Conservation (phyloP, 1,140 invertebrate genomes). For the Theocolax elegans region DNA sequence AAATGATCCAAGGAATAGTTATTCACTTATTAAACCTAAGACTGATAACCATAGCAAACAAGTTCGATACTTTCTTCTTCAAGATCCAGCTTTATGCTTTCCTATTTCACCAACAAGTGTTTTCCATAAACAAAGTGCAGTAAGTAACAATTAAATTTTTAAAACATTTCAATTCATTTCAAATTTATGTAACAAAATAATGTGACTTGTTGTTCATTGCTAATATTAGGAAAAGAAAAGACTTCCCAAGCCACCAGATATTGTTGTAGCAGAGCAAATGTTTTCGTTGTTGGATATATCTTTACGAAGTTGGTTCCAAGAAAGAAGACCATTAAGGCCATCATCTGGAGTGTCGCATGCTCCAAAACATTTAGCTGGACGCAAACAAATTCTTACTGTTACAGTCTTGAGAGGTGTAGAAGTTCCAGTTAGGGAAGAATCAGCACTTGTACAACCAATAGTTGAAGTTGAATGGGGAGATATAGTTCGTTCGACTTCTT, state of each 20-base stretch:
- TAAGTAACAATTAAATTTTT: slow-evolving; percentile 1
- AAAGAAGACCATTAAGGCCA: slow-evolving; percentile 50
- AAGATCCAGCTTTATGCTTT: slow-evolving; percentile 50
- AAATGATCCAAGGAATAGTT: slow-evolving; percentile 58
- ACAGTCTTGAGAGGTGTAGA: slow-evolving; percentile 61
- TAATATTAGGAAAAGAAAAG: slow-evolving; percentile 37
- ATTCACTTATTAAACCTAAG: slow-evolving; percentile 44
- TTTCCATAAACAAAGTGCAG: slow-evolving; percentile 12
- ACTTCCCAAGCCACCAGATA: slow-evolving; percentile 48
- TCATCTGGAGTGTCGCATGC: slow-evolving; percentile 31
- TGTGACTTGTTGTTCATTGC: not conserved
- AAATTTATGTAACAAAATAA: slow-evolving; percentile 6
- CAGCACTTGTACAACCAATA: slow-evolving; percentile 59
- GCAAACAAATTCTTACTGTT: slow-evolving; percentile 56
- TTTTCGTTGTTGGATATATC: slow-evolving; percentile 58
- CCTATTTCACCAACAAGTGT: not conserved
- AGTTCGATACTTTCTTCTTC: slow-evolving; percentile 55
- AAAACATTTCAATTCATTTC: not conserved
- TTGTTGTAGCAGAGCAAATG: slow-evolving; percentile 56
- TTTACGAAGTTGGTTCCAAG: slow-evolving; percentile 54
- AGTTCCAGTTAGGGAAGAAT: slow-evolving; percentile 64
- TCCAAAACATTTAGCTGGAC: slow-evolving; percentile 44
- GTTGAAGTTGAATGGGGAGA: slow-evolving; percentile 63
- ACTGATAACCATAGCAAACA: slow-evolving; percentile 35
- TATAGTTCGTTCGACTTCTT: slow-evolving; percentile 49